These are phyloP conservation scores for Australoheros scitulus DNA, from an alignment of 2,113 vertebrate genomes.

Conservation along the genomic window DNA sequence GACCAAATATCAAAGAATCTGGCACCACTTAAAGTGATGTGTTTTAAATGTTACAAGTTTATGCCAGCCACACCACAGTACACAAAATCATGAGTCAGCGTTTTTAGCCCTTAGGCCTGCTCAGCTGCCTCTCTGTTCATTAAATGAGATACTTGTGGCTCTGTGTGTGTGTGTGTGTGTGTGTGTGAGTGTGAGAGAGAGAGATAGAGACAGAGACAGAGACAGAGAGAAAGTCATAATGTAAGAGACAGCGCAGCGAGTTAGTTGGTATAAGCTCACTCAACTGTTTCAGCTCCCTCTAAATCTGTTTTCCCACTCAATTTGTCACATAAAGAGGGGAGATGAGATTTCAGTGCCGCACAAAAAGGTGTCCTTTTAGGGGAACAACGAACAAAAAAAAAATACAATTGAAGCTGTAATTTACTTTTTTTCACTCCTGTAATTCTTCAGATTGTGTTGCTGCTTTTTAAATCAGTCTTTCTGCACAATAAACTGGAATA, in stretches of 20 bases:
- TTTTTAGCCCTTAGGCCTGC: not conserved
- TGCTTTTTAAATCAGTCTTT: not conserved
- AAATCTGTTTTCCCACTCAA: conserved; percentile 61
- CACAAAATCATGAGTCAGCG: conserved; percentile 27
- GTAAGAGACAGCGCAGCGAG: conserved; percentile 19
- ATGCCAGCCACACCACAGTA: not conserved
- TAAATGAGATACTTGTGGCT: conserved; percentile 3
- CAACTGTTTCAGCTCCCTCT: conserved; percentile 36
- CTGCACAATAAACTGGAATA: not conserved
- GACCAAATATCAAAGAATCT: not conserved
- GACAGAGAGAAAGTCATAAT: conserved; percentile 10
- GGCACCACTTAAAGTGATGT: not conserved
- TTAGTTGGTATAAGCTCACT: conserved; percentile 27
- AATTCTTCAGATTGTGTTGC: not conserved
- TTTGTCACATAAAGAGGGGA: conserved; percentile 26
- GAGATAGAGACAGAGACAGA: not conserved
- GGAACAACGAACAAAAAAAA: not conserved
- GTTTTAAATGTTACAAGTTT: not conserved
- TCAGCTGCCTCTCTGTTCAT: conserved; percentile 1
- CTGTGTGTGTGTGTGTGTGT: not conserved
- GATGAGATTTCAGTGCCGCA: conserved; percentile 9
- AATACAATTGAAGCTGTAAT: not conserved
- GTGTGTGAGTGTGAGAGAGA: not conserved
- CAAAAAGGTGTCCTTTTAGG: not conserved
- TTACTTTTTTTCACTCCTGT: not conserved